Evolutionary conservation across 2,888 invertebrate species (phyloP), one percentile per base, ranked within the genome.

Genomic region (Suillia variegata): DNA sequence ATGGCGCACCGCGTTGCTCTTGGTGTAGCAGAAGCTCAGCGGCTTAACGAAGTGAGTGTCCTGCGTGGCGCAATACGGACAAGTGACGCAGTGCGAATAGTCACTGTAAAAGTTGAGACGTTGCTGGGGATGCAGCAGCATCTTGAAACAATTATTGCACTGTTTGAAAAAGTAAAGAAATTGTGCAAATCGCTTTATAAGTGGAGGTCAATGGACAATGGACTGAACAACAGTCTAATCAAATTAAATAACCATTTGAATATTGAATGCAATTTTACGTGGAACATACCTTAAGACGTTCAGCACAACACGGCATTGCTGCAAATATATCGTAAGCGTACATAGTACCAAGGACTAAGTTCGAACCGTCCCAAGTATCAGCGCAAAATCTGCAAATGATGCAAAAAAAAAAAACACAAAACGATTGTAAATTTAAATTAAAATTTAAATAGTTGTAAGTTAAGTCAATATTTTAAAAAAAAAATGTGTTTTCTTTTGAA

Each of bases 241-340:
- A 31, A 31, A 8, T 31, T 31, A 31, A 31, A 31, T 31, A 31
- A 31, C 6, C 12, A 12, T 12, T 31, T 31, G 12, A 31, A 31
- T 31, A 31, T 31, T 31, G 6, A 31, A 8, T n/a, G 38, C 6
- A 38, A 38, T n/a, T n/a, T n/a, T n/a, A n/a, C n/a, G n/a, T n/a
- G n/a, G n/a, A 34, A 80, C 83, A 81, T 78, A 95, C 94, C 89
- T 92, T 93, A 73, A 96, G 87, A 72, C 97, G 87, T 78, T 95
- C 94, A 77, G 91, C 88, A 84, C 98, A 98, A 83, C 98, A 98
- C 17, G 96, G 96, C 84, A 92, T 93, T 63, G 97, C 96, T 80
- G 98, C 98, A 82, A 98, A 97, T 72, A 98, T 94, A 83, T 98
- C 98, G 79, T 96, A 98, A 62, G 96, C 93, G 85, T 98, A 98